Evolutionary conservation across 2,113 vertebrate genomes (phyloP).

Genomic region (Mustelus asterias): DNA sequence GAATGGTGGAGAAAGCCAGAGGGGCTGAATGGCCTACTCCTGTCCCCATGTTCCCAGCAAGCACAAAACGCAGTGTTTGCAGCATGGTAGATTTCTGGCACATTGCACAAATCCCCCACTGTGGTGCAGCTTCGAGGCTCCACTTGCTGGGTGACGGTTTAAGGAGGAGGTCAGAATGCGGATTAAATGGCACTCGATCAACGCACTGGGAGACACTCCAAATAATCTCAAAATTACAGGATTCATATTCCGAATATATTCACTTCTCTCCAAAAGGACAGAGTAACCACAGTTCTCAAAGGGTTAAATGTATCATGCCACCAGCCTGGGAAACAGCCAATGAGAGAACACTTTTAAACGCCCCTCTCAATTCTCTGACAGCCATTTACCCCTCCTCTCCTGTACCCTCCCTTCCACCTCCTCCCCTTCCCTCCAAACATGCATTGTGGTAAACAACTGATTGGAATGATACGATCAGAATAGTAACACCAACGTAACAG

Average conservation of each 20-base stretch:
- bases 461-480: conserved; percentile 13
- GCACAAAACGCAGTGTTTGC: not conserved
- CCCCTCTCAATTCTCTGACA: not conserved
- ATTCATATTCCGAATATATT: not conserved
- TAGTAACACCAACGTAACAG: not conserved
- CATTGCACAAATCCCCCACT: not conserved
- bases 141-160: not conserved
- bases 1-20: not conserved
- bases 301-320: not conserved
- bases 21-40: not conserved
- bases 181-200: too few relatives aligned
- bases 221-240: not conserved
- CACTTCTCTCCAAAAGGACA: not conserved
- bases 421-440: not conserved
- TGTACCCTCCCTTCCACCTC: not conserved
- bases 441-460: not conserved
- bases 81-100: not conserved
- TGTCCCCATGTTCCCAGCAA: not conserved
- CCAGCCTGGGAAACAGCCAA: not conserved
- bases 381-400: not conserved
- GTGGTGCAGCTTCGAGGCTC: not conserved
- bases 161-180: not conserved
- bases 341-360: not conserved
- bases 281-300: not conserved
- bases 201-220: not conserved